A percentile compares a stretch with the other conserved stretches of the same genome.
These are phyloP conservation scores for Encarsia formosa DNA, from an alignment of 2,888 invertebrate species.

Conservation along the genomic window DNA sequence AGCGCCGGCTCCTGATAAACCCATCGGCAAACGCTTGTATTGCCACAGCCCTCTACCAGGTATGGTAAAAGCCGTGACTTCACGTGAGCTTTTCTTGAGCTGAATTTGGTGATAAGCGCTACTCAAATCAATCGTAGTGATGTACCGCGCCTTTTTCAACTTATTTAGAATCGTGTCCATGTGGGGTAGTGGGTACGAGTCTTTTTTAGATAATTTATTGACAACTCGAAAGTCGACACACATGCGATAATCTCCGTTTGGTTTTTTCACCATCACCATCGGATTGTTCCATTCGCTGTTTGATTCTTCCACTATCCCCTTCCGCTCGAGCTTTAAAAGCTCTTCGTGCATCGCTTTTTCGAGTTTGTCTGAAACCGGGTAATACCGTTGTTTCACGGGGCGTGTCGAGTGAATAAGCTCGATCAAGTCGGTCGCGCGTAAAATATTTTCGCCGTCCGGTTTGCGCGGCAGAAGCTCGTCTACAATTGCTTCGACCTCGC, in stretches of 20 bases:
- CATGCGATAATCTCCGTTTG: not conserved
- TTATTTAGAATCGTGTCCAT: slow-evolving; percentile 33
- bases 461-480: too few relatives aligned
- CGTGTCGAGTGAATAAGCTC: too few relatives aligned
- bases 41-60: slow-evolving; percentile 30
- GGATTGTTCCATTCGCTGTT: not conserved
- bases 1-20: slow-evolving; percentile 25
- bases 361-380: not conserved
- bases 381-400: not conserved
- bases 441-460: too few relatives aligned
- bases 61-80: slow-evolving; percentile 31
- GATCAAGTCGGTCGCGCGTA: too few relatives aligned
- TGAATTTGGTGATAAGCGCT: slow-evolving; percentile 29
- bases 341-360: not conserved
- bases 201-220: slow-evolving; percentile 34
- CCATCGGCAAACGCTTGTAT: slow-evolving; percentile 25
- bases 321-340: not conserved
- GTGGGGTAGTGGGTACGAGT: slow-evolving; percentile 25
- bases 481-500: too few relatives aligned
- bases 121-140: slow-evolving; percentile 29
- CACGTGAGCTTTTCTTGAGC: slow-evolving; percentile 12
- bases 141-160: slow-evolving; percentile 30
- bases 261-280: not conserved
- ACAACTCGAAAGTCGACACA: slow-evolving; percentile 33
- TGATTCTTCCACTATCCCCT: not conserved